Evolutionary conservation across 2,888 invertebrate genomes (phyloP), one percentile per base, ranked within the genome.

Genomic region (Notodromas monacha): DNA sequence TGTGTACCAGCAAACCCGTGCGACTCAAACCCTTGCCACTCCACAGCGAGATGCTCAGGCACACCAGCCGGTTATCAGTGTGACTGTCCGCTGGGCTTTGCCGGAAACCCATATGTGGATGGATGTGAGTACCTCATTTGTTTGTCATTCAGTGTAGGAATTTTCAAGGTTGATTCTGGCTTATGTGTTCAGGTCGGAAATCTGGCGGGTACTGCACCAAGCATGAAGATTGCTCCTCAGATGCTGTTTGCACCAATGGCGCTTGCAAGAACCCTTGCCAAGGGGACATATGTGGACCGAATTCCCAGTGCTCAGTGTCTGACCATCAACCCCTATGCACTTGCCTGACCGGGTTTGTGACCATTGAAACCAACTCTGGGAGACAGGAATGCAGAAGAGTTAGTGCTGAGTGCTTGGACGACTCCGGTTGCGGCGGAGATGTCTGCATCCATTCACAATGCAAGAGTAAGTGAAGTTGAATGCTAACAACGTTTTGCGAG

Each of bases 211-310:
- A 77, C 44, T 55, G 55, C 0, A 61, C 60, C 34, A 65, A 64
- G 21, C 64, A 74, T 45, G 45, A 45, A 10, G 72, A 76, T 39
- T 79, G 77, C 40, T 70, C 73, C 0, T 47, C 52, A 6, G 65
- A 70, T 42, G 64, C 70, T 0, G 52, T 63, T 28, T 77, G 76
- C 43, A 52, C 61, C 27, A 56, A 59, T 34, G 63, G 65, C 30
- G 58, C 59, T 28, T 79, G 77, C 42, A 49, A 66, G 4, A 67
- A 74, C 52, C 73, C 73, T 1, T 79, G 79, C 42, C 66, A 69
- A 37, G 60, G 61, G 39, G 64, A 27, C 6, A 35, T 65, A 5
- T 81, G 79, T 44, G 76, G 74, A 3, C 54, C 61, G 1, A 81
- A 81, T 46, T 61, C 76, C 2, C 45, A 69, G 10, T 81, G 81